Conservation (phyloP, 2,888 invertebrate genomes). For the Lissocephala sabroskyi region DNA sequence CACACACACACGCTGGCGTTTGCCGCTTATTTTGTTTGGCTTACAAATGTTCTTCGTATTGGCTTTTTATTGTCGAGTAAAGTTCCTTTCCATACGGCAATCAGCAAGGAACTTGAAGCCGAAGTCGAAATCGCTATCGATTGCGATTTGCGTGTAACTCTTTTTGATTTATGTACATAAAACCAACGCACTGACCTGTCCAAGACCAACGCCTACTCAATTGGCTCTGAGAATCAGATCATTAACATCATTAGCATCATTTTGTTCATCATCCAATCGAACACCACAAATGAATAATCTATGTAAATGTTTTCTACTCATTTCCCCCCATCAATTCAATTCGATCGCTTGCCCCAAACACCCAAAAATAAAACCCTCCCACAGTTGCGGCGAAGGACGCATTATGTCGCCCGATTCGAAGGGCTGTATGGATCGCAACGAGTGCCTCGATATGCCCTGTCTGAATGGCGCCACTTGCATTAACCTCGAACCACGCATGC, state of each 20-base stretch:
- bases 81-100: too few relatives aligned
- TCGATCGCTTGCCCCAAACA: neutral
- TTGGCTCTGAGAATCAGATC: too few relatives aligned
- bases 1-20: neutral
- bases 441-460: constrained; percentile 94
- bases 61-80: constrained; percentile 3
- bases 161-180: too few relatives aligned
- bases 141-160: too few relatives aligned
- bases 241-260: too few relatives aligned
- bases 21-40: neutral
- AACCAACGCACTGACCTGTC: too few relatives aligned
- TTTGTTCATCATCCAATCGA: too few relatives aligned
- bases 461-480: constrained; percentile 93
- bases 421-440: constrained; percentile 96
- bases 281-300: neutral
- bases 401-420: constrained; percentile 91
- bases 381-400: constrained; percentile 94
- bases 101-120: too few relatives aligned
- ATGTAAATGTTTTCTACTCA: neutral
- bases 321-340: neutral
- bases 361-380: neutral
- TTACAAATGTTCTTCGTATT: neutral
- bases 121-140: too few relatives aligned
- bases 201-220: too few relatives aligned
- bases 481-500: constrained; percentile 90